These are phyloP conservation scores for Sogatella furcifera DNA, from an alignment of 1,140 invertebrate genomes.

Conservation along the genomic window DNA sequence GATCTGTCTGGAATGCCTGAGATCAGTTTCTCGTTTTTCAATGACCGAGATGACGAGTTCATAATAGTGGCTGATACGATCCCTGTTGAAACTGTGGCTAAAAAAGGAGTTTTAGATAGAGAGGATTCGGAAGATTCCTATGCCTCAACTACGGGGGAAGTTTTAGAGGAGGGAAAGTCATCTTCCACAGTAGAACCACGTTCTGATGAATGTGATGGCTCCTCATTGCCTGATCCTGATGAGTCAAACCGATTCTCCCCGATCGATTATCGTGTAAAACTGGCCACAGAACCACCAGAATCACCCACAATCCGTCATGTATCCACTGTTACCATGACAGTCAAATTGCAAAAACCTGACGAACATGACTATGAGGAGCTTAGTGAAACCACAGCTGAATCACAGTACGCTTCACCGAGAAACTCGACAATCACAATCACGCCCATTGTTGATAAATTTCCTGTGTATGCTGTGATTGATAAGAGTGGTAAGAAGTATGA, in stretches of 20 bases:
- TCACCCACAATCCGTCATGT: slow-evolving; percentile 2
- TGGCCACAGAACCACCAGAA: neutral
- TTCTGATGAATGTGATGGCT: neutral
- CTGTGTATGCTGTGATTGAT: slow-evolving; percentile 3
- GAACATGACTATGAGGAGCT: slow-evolving; percentile 11
- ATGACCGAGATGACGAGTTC: slow-evolving; percentile 10
- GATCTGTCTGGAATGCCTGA: neutral
- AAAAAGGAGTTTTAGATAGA: neutral
- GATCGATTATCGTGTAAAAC: slow-evolving; percentile 5
- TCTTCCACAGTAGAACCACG: neutral
- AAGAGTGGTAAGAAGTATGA: slow-evolving; percentile 1
- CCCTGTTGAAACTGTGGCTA: neutral
- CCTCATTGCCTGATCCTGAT: neutral
- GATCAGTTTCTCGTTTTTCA: slow-evolving; percentile 9
- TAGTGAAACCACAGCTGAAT: slow-evolving; percentile 5
- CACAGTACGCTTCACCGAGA: neutral
- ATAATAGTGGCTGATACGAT: slow-evolving; percentile 7
- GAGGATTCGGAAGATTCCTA: neutral
- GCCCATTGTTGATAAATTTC: neutral
- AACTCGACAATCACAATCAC: neutral
- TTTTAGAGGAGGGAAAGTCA: neutral
- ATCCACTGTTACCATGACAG: slow-evolving; percentile 1
- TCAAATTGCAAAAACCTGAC: neutral
- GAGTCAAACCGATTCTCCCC: neutral
- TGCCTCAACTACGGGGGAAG: neutral